Percentiles rank a stretch among this genome's conserved stretches.
Conservation (phyloP, 2,113 vertebrate species). For the Leptobrachium ailaonicum region DNA sequence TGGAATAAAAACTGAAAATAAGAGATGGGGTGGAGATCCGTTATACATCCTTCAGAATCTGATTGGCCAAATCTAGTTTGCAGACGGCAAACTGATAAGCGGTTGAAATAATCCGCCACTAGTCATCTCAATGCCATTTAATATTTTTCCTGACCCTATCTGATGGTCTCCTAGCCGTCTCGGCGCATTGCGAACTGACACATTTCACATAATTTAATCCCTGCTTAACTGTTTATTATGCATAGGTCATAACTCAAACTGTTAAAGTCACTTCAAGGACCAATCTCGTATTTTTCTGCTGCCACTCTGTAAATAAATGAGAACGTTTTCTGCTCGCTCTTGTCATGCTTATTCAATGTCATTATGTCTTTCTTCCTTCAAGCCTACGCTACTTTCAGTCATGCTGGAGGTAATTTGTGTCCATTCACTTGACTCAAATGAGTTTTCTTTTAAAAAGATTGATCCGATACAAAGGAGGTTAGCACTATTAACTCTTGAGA, state of each 20-base stretch:
- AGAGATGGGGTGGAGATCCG: neutral
- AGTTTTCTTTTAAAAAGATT: conserved; percentile 22
- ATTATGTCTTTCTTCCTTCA: conserved; percentile 3
- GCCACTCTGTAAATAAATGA: conserved; percentile 53
- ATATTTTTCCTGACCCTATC: conserved; percentile 56
- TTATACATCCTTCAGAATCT: too few species aligned
- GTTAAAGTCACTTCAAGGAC: conserved; percentile 59
- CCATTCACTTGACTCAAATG: conserved; percentile 40
- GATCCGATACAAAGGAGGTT: too few species aligned
- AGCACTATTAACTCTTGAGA: too few species aligned
- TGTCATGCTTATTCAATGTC: conserved; percentile 48
- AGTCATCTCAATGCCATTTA: conserved; percentile 18
- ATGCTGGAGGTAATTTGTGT: conserved; percentile 38
- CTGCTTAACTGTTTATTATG: conserved; percentile 60
- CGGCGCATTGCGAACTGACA: conserved; percentile 58
- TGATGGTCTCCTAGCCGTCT: conserved; percentile 59
- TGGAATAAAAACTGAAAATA: too few species aligned
- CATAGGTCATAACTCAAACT: conserved; percentile 57
- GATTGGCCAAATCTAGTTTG: too few species aligned
- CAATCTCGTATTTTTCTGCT: conserved; percentile 54
- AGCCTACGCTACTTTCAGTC: conserved; percentile 10
- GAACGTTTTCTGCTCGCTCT: conserved; percentile 47
- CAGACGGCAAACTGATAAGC: too few species aligned
- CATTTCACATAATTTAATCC: conserved; percentile 61
- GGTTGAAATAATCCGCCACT: neutral